Base-by-base conservation (phyloP, 2,797 vertebrate species). In the Adrianichthys oophorus region DNA sequence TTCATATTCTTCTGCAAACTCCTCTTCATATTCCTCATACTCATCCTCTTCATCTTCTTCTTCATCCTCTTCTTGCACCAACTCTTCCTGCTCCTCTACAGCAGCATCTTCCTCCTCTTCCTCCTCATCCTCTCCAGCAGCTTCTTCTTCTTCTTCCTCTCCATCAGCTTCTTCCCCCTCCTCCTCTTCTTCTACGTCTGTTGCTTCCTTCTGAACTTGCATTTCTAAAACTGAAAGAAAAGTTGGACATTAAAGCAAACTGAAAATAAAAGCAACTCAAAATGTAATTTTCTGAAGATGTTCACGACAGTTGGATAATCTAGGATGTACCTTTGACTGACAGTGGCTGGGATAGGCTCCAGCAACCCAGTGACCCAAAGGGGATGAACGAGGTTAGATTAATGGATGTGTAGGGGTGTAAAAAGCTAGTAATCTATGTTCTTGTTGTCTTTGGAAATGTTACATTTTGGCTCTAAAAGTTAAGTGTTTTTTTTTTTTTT, bases 151-250 rank as follows among this genome's bases (percentile, higher is more conserved):
- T 0, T 23, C 55, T 0, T 45, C 55, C 4, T 29, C 42, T 1
- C 1, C 37, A 0, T 56, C 68, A 0, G 2, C 29, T 10, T 15
- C 62, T 1, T 37, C 67, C 0, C 18, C 54, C 0, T 48, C 55
- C 4, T 29, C 42, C 1, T 2, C 37, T 0, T 56, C 68, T 0
- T 29, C 67, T 2, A 16, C 48, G 0, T 41, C 60, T 16, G 80
- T 72, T 21, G 2, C 21, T 52, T 65, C 75, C 6, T 70, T 65
- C 65, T 73, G 78, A 16, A 47, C 66, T 62, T 87, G 83, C 83
- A 91, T 88, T 40, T 37, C 85, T 70, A 87, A 41, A 54, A 91
- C 91, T 93, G 41, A 0, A 77, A 59, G 15, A 74, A 58, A 19
- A 5, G 43, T 12, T 16, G 16, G n/a, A 19, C 17, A 45, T 45